Base-by-base conservation (phyloP, 2,113 vertebrate genomes). In the Promerops cafer region DNA sequence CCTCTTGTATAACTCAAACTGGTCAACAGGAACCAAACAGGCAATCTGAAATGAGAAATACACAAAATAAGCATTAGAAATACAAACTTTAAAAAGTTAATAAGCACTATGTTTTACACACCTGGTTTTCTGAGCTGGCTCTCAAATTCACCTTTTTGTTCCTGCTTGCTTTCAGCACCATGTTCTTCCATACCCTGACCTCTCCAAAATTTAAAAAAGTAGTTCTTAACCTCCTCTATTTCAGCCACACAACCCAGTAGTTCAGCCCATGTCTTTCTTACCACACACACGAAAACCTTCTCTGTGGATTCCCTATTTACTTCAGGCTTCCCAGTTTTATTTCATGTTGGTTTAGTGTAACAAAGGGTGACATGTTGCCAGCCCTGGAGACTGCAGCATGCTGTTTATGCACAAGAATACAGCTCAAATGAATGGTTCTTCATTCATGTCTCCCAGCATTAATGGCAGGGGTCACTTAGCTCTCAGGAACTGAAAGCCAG, bases 1-100 rank as follows among this genome's bases (percentile, higher is more conserved):
- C 61, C 98, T 98, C 96, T 98, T 98, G 97, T 99, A 99, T 53
- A 99, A 97, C 63, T 99, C 98, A 94, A 98, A 98, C 92, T 98
- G 98, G 78, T 99, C 98, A 65, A 97, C 96, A 33, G 98, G 94
- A 65, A 99, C 98, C 97, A 99, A 97, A 80, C 97, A 97, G 83
- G 98, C 98, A 50, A 99, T 98, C 99, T 99, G 98, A 94, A 98
- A 98, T 22, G 92, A 98, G 89, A 97, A 94, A 75, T 35, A 65
- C 68, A 86, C 4, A 87, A 27, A 66, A 83, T 35, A 93, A 74
- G 42, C 18, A 23, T 96, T 93, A 96, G 76, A 61, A 90, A 87
- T 45, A 77, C 2, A 70, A 22, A 83, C 23, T n/a, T 65, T 7
- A 24, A 87, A 79, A 76, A 65, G 28, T 7, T 11, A 47, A 21